These are phyloP conservation scores for Petrolisthes cinctipes DNA, from an alignment of 2,888 invertebrate species.

Conservation along the genomic window DNA sequence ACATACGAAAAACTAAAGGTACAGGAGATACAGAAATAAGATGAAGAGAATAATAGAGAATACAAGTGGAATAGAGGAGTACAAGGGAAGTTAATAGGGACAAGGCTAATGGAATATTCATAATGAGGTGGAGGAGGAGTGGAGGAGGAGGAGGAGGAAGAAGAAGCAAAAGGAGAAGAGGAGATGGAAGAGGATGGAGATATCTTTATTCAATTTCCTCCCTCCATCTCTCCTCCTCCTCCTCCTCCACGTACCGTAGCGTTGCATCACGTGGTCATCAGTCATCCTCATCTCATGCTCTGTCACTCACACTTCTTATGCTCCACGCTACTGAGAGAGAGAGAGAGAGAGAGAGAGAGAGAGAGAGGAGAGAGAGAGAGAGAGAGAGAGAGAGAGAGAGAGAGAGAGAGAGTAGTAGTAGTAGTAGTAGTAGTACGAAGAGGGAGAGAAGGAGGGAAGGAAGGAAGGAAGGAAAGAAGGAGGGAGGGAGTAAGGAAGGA, in stretches of 20 bases:
- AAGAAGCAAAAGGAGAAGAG: neutral
- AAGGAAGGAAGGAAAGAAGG: neutral
- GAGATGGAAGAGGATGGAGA: too few relatives aligned
- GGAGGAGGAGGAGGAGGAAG: neutral
- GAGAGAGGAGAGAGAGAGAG: neutral
- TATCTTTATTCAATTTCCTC: neutral
- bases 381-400: neutral
- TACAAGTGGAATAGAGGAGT: too few relatives aligned
- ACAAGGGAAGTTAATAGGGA: too few relatives aligned
- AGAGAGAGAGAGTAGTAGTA: neutral
- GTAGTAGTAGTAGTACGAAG: neutral
- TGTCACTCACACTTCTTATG: neutral
- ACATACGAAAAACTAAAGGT: too few relatives aligned
- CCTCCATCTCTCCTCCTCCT: neutral
- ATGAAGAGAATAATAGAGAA: too few relatives aligned
- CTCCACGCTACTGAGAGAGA: neutral
- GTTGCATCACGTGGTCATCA: neutral
- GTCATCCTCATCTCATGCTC: neutral
- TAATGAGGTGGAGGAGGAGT: neutral
- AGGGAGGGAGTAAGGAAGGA: neutral
- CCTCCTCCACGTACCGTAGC: neutral
- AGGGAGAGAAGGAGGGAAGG: neutral
- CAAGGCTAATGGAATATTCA: too few relatives aligned
- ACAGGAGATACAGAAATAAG: too few relatives aligned
- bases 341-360: neutral